Evolutionary conservation across 1,140 invertebrate species (phyloP).

Genomic region (Branchinecta lynchi): DNA sequence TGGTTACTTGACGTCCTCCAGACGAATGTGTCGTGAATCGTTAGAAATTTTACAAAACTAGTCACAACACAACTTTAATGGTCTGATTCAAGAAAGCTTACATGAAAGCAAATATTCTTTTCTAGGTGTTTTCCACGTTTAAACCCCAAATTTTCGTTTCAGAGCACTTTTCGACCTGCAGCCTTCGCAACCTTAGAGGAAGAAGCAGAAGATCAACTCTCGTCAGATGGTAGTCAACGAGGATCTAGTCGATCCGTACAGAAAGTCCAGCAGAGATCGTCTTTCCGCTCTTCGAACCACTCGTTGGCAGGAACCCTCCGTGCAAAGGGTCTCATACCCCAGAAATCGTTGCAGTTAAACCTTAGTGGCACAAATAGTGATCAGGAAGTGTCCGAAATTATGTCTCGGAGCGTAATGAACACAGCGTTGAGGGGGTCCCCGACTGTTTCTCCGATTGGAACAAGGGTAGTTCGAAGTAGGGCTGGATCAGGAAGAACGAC

Average conservation of each 20-base stretch:
- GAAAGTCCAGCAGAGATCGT: not conserved
- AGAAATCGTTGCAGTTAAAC: not conserved
- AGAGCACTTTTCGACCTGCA: not conserved
- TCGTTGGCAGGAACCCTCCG: constrained; percentile 19
- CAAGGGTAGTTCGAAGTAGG: constrained; percentile 16
- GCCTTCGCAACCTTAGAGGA: constrained; percentile 8
- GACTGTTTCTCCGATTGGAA: constrained; percentile 25
- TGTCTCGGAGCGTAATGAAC: constrained; percentile 19
- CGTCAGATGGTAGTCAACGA: not conserved
- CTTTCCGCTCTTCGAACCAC: constrained; percentile 16
- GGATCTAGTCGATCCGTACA: not conserved
- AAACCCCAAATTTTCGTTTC: not conserved
- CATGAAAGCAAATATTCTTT: too few species aligned
- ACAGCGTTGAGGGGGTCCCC: constrained; percentile 25
- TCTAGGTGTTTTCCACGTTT: too few species aligned
- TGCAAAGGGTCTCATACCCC: constrained; percentile 14
- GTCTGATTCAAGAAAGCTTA: not conserved
- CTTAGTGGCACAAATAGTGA: constrained; percentile 17
- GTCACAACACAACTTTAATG: too few species aligned
- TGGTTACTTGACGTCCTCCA: too few species aligned
- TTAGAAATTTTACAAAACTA: too few species aligned
- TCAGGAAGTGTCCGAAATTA: constrained; percentile 21
- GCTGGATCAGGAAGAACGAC: constrained; percentile 21
- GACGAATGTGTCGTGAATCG: too few species aligned
- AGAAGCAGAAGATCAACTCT: constrained; percentile 10